Conservation (phyloP, 2,888 invertebrate species). For the Elysia crispata region DNA sequence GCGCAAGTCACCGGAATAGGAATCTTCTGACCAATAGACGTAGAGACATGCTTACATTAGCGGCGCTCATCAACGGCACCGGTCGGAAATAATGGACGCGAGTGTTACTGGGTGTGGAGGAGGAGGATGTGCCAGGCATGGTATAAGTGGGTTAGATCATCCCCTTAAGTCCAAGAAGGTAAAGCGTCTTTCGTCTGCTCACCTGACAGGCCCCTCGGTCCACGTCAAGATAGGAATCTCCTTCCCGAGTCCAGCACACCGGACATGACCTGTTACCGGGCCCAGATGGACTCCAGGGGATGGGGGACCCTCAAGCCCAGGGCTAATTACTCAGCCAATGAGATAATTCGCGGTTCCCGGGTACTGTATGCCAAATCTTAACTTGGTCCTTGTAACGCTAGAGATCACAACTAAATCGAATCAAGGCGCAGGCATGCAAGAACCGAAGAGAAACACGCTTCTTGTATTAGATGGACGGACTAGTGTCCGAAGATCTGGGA, state of each 20-base stretch:
- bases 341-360: conserved; percentile 35
- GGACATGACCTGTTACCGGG: conserved; percentile 13
- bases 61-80: too few relatives aligned
- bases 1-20: not conserved
- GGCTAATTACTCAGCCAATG: conserved; percentile 44
- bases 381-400: conserved; percentile 38
- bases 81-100: not conserved
- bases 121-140: not conserved
- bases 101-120: not conserved
- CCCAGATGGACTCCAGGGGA: not conserved
- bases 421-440: conserved; percentile 25
- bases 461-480: conserved; percentile 19
- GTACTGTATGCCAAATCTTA: conserved; percentile 25
- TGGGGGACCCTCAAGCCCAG: too few relatives aligned
- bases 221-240: conserved; percentile 42
- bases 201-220: too few relatives aligned
- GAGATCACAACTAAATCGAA: conserved; percentile 46
- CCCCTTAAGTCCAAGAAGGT: not conserved
- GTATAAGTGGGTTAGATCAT: conserved; percentile 13
- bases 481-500: not conserved
- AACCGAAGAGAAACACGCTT: conserved; percentile 30
- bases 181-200: too few relatives aligned
- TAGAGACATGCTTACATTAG: too few relatives aligned
- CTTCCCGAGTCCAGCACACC: not conserved
- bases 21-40: not conserved